phyloP scores from a whole-genome alignment of 2,797 vertebrate genomes.

The Macroramphosus scolopax region DNA sequence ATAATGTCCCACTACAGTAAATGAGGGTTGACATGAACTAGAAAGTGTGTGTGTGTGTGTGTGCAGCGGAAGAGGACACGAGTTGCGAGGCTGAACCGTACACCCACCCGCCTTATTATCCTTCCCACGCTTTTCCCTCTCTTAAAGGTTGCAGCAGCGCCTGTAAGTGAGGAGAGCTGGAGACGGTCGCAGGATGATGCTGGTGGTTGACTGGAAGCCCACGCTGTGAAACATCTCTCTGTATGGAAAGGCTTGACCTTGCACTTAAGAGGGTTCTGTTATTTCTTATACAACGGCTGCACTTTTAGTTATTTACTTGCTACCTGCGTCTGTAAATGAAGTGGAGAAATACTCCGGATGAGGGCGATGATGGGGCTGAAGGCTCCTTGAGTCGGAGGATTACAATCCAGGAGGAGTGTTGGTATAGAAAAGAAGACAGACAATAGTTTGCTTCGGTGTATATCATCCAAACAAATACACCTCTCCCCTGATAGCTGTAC shows the following conservation, averaged over 20 bases:
- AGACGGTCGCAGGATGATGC: conserved; percentile 15
- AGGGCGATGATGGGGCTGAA: background rate
- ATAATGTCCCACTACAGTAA: conserved; percentile 35
- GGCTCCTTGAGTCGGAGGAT: no score
- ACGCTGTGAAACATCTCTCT: conserved; percentile 30
- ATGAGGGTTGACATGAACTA: conserved; percentile 50
- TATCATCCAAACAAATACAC: no score
- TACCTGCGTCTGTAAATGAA: background rate
- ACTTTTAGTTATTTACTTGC: no score
- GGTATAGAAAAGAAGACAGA: no score
- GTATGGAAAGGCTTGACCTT: no score
- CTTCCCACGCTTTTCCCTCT: conserved; percentile 16
- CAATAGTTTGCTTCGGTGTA: no score
- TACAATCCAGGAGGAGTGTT: no score
- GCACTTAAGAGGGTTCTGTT: no score
- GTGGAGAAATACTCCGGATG: conserved; percentile 4
- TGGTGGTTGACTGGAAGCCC: conserved; percentile 28
- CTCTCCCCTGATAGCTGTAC: no score
- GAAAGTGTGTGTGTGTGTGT: conserved; percentile 23
- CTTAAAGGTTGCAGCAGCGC: conserved; percentile 15
- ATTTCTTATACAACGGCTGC: background rate
- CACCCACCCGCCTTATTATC: conserved; percentile 17
- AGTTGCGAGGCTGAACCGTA: conserved; percentile 25
- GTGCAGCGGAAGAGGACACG: conserved; percentile 30
- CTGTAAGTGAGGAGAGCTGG: conserved; percentile 16